A percentile compares a stretch with the other conserved stretches of the same genome.
phyloP scores from a whole-genome alignment of 2,113 vertebrate species.

The Sinosuthora webbiana region DNA sequence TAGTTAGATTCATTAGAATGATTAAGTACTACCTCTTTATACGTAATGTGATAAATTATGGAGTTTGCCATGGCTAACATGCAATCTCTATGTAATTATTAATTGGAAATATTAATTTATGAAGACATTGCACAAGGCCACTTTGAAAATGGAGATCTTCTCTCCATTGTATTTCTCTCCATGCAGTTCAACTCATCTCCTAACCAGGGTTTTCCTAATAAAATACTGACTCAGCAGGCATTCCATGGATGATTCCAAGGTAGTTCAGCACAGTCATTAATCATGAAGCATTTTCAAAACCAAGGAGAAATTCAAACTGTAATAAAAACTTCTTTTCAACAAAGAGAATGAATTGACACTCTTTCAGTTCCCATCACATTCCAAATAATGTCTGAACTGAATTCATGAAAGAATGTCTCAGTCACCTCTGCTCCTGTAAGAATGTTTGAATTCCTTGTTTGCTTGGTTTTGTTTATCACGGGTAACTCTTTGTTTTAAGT shows the following conservation, averaged over 20 bases:
- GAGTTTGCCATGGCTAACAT: background rate
- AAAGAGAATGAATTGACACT: background rate
- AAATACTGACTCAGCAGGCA: background rate
- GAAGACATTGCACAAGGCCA: background rate
- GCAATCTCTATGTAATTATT: background rate
- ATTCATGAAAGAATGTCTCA: slow-evolving; percentile 1
- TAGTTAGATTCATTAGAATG: background rate
- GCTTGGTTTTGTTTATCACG: background rate
- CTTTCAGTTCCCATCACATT: slow-evolving; percentile 28
- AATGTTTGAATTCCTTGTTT: background rate
- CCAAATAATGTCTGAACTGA: background rate
- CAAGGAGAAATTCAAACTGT: background rate
- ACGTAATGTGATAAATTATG: background rate
- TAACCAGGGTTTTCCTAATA: background rate
- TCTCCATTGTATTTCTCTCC: background rate
- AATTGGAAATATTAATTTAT: background rate
- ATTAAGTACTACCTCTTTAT: background rate
- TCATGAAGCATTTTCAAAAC: background rate
- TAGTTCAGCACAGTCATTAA: background rate
- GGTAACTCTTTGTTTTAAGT: background rate
- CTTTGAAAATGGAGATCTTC: background rate
- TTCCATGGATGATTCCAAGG: background rate
- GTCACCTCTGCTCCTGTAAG: background rate
- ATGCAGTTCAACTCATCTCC: background rate
- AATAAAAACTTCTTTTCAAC: background rate